phyloP scores from a whole-genome alignment of 2,113 vertebrate species.

The Oryzias javanicus region DNA sequence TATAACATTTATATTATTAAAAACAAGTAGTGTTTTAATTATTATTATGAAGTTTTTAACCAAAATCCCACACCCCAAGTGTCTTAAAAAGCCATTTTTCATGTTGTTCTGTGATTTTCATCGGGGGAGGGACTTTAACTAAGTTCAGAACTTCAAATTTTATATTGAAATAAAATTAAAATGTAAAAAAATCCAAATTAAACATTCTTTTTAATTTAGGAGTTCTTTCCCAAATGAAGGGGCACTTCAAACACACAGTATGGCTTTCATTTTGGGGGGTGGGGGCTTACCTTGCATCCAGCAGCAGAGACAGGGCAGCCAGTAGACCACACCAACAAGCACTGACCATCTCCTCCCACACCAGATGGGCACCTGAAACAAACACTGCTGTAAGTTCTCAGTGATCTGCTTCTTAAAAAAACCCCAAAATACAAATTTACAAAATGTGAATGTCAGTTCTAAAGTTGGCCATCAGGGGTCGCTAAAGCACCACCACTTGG shows the following conservation, averaged over 20 bases:
- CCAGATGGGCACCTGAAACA: slow-evolving; percentile 84
- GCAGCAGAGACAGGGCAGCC: slow-evolving; percentile 92
- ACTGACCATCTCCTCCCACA: slow-evolving; percentile 98
- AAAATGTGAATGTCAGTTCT: no score
- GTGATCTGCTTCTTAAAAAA: no score
- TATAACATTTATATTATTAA: no score
- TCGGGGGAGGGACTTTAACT: no score
- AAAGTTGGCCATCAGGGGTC: slow-evolving; percentile 22
- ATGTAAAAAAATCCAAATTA: not conserved
- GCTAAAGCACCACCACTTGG: not conserved
- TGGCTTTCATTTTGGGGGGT: not conserved
- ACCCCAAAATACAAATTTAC: no score
- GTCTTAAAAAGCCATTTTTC: no score
- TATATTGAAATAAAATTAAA: not conserved
- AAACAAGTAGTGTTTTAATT: no score
- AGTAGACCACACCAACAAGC: slow-evolving; percentile 98
- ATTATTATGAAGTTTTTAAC: no score
- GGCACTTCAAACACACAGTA: no score
- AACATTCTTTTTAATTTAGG: not conserved
- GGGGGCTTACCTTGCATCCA: slow-evolving; percentile 90
- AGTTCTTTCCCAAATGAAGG: no score
- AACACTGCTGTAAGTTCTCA: not conserved
- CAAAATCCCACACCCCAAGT: no score
- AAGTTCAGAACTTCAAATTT: not conserved
- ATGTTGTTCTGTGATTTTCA: no score